Percentiles rank a stretch among this genome's conserved stretches.
Evolutionary conservation across 37 sponge, comb jelly and placozoan genomes (phyloP).

Genomic region (Hexactinellida sp.): DNA sequence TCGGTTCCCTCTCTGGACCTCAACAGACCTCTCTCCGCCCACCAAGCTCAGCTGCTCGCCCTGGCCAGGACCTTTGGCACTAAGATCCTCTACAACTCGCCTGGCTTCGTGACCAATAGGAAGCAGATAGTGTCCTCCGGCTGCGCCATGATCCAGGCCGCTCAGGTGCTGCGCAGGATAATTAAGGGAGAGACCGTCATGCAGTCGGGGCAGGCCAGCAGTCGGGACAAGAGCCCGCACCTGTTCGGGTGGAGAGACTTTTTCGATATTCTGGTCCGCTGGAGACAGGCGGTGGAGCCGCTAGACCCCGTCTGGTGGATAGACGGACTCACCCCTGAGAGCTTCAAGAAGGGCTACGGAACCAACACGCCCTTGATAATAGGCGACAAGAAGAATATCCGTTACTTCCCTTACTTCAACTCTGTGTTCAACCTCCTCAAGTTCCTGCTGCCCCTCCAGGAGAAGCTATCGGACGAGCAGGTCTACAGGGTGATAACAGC

Average conservation of each 20-base stretch:
- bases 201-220: background rate
- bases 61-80: background rate
- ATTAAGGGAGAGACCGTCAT: background rate
- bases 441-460: background rate
- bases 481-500: background rate
- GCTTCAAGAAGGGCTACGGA: constrained; percentile 1
- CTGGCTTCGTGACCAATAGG: background rate
- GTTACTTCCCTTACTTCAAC: background rate
- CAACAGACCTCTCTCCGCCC: background rate
- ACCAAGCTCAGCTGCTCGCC: background rate
- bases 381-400: background rate
- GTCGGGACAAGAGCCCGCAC: background rate
- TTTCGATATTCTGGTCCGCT: constrained; percentile 1
- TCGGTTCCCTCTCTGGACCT: background rate
- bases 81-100: constrained; percentile 3
- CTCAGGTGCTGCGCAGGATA: background rate
- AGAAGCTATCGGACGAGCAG: background rate
- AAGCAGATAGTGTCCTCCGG: background rate
- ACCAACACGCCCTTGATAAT: background rate
- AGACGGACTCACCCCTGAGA: background rate
- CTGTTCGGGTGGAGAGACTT: constrained; percentile 7
- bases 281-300: constrained; percentile 3
- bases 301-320: constrained; percentile 1
- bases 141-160: background rate
- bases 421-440: background rate